Percentiles rank a stretch among this genome's conserved stretches.
Evolutionary conservation across 2,888 invertebrate genomes (phyloP).

Genomic region (Xanthia togata): DNA sequence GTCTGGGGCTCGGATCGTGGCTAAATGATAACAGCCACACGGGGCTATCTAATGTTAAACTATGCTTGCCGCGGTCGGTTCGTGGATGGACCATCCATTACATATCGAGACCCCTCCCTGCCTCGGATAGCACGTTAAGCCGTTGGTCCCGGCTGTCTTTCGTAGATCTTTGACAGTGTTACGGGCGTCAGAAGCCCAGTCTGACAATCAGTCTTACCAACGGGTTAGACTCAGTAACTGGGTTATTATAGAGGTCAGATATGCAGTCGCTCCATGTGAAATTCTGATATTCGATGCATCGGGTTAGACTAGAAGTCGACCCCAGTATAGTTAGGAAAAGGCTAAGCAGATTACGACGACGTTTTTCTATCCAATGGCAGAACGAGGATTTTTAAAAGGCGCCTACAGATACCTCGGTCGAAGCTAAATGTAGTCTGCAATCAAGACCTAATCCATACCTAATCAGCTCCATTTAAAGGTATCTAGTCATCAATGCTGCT

Average conservation of each 20-base stretch:
- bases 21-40: no score
- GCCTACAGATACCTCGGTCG: neutral
- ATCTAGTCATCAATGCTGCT: conserved; percentile 11
- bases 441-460: neutral
- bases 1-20: neutral
- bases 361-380: neutral
- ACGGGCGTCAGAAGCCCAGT: no score
- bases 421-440: conserved; percentile 7
- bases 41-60: no score
- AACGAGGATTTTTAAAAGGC: neutral
- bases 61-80: no score
- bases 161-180: no score
- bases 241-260: neutral
- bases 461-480: neutral
- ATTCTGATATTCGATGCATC: no score
- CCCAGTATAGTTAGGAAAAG: neutral
- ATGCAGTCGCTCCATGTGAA: neutral
- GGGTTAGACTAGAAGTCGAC: neutral
- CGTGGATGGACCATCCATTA: no score
- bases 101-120: no score
- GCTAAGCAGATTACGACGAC: neutral
- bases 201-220: no score
- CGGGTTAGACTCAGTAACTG: no score
- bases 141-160: no score
- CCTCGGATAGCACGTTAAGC: no score